These are phyloP conservation scores for Henicopernis longicauda DNA, from an alignment of 2,113 vertebrate species.

Conservation along the genomic window DNA sequence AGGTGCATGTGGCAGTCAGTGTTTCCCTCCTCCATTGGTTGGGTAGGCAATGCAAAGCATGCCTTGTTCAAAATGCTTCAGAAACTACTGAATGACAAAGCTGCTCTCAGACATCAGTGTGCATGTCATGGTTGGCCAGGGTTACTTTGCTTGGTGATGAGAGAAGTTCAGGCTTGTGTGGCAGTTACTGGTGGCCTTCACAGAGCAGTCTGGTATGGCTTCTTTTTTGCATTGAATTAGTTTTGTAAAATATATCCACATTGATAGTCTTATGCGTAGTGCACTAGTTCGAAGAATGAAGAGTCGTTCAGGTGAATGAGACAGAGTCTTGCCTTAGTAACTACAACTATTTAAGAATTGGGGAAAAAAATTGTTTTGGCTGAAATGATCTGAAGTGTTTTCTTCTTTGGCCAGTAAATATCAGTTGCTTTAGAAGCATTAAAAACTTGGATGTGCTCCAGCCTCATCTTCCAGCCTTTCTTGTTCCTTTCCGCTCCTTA, in stretches of 20 bases:
- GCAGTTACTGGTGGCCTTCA: neutral
- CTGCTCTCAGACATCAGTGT: accelerated
- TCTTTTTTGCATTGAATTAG: neutral
- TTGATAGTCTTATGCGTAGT: accelerated
- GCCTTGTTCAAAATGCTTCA: neutral
- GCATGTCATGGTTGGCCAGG: neutral
- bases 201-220: neutral
- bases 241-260: neutral
- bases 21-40: neutral
- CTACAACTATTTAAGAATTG: neutral
- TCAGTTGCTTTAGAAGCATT: neutral
- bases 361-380: neutral
- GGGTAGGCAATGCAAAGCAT: neutral
- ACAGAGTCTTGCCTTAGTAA: neutral
- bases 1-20: neutral
- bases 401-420: neutral
- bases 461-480: neutral
- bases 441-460: slow-evolving; percentile 7
- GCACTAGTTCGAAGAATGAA: neutral
- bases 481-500: neutral
- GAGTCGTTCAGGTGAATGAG: neutral
- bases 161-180: neutral
- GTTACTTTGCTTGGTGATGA: neutral
- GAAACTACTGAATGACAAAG: neutral
- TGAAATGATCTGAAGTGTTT: neutral